Conservation (phyloP, 2,797 vertebrate species). For the Pogonophryne albipinna region DNA sequence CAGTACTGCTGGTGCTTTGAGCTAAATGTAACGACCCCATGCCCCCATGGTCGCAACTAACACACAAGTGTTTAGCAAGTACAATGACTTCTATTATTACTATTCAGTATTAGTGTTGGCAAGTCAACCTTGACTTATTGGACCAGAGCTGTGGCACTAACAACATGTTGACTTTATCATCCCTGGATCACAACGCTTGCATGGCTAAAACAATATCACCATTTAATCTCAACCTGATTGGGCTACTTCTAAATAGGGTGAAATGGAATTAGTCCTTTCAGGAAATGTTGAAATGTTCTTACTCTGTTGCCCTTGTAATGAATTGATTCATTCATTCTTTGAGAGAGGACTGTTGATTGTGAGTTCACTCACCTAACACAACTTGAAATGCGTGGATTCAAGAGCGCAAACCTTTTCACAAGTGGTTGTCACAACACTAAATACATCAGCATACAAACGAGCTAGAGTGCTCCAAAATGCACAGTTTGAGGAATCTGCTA, state of each 20-base stretch:
- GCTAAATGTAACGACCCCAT: neutral
- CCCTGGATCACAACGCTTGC: too few relatives aligned
- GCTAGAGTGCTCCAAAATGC: neutral
- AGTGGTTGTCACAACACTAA: neutral
- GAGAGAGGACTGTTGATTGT: constrained; percentile 2
- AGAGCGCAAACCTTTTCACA: neutral
- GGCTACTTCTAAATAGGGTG: too few relatives aligned
- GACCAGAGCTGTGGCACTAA: too few relatives aligned
- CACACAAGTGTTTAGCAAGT: neutral
- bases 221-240: too few relatives aligned
- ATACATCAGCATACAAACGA: constrained; percentile 1
- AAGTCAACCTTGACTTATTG: neutral
- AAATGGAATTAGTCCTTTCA: too few relatives aligned
- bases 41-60: neutral
- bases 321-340: neutral
- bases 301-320: neutral
- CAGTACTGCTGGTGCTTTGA: neutral
- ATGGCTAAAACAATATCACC: neutral
- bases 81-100: neutral
- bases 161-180: neutral
- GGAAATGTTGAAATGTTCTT: too few relatives aligned
- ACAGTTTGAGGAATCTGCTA: neutral
- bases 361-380: neutral
- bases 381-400: constrained; percentile 7
- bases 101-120: neutral